phyloP scores from a whole-genome alignment of 2,797 vertebrate genomes.

The Gymnothorax javanicus region DNA sequence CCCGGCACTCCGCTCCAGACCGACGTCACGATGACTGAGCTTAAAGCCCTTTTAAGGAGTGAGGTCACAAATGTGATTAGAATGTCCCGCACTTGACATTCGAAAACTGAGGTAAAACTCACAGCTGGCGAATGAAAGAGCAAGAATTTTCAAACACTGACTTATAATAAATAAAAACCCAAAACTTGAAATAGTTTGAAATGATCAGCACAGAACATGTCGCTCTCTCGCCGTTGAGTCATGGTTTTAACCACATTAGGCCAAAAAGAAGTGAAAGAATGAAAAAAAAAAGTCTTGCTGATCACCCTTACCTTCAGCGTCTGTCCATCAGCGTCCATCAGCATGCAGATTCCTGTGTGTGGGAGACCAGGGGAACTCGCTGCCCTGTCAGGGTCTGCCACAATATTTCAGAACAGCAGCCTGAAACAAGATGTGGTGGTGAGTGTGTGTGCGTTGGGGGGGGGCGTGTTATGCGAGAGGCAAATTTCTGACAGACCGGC shows the following conservation, averaged over 20 bases:
- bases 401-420: background rate
- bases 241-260: background rate
- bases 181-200: no score
- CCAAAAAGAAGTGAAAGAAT: background rate
- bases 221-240: background rate
- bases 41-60: background rate
- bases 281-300: background rate
- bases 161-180: no score
- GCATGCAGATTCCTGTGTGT: background rate
- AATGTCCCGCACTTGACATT: no score
- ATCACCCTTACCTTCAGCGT: slow-evolving; percentile 1
- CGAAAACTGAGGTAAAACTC: no score
- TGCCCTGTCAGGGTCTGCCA: background rate
- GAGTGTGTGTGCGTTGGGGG: no score
- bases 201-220: background rate
- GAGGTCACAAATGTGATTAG: no score
- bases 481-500: slow-evolving; percentile 13
- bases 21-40: background rate
- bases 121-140: no score
- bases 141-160: no score
- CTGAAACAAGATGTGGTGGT: background rate
- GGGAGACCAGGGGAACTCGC: background rate
- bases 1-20: background rate
- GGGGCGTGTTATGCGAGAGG: background rate
- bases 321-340: background rate